These are phyloP conservation scores for Drosophila simulans DNA, from an alignment of 1,140 invertebrate species.

Conservation along the genomic window DNA sequence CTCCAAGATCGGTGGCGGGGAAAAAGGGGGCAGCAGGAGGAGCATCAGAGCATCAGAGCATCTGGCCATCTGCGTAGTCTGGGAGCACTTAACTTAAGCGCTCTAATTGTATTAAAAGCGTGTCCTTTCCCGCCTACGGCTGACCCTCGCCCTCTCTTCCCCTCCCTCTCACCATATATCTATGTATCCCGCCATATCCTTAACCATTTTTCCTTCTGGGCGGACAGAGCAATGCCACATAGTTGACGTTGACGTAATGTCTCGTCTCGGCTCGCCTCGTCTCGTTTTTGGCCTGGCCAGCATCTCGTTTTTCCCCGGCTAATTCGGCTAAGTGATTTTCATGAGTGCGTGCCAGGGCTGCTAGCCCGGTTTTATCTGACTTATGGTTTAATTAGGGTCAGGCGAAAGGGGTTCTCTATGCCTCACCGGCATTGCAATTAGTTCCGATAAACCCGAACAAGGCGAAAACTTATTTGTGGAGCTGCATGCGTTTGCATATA, in stretches of 20 bases:
- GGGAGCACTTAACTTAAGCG: conserved; percentile 77
- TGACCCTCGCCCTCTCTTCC: background rate
- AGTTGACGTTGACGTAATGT: conserved; percentile 56
- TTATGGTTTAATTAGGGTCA: conserved; percentile 79
- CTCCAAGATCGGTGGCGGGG: background rate
- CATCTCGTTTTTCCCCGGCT: conserved; percentile 41
- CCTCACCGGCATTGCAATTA: conserved; percentile 22
- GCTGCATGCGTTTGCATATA: conserved; percentile 1
- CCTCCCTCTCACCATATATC: background rate
- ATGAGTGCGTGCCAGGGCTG: conserved; percentile 51
- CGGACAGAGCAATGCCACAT: conserved; percentile 42
- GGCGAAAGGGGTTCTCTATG: conserved; percentile 41
- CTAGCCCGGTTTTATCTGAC: conserved; percentile 26
- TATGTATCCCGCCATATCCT: background rate
- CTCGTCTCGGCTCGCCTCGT: background rate
- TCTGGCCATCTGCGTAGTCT: conserved; percentile 56
- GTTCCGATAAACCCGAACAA: conserved; percentile 37
- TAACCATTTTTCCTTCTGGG: background rate
- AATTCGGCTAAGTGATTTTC: conserved; percentile 78
- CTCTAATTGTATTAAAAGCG: conserved; percentile 80
- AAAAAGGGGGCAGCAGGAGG: background rate
- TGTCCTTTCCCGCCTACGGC: conserved; percentile 53
- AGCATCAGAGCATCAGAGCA: conserved; percentile 7
- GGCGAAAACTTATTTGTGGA: conserved; percentile 4
- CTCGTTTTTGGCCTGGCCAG: conserved; percentile 4